These are phyloP conservation scores for Hycleus cichorii DNA, from an alignment of 1,140 invertebrate species.

Conservation along the genomic window DNA sequence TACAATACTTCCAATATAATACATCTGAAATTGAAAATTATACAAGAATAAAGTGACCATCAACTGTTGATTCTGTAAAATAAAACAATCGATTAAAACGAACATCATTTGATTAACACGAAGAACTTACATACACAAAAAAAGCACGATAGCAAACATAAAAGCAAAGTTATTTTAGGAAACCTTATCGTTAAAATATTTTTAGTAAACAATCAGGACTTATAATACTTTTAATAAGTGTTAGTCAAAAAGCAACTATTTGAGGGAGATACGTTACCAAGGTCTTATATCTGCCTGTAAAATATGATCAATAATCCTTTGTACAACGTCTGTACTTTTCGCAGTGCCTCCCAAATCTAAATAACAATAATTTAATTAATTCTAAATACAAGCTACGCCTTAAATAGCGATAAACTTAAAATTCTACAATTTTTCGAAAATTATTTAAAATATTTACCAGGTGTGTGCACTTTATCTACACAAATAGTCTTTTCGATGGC, in stretches of 20 bases:
- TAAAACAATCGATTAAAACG: slow-evolving; percentile 2
- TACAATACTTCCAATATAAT: no score
- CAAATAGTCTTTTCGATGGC: slow-evolving; percentile 78
- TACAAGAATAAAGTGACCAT: no score
- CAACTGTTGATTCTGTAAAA: slow-evolving; percentile 5
- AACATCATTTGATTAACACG: no score
- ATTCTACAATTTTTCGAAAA: slow-evolving; percentile 27
- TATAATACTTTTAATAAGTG: neutral
- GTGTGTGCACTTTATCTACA: slow-evolving; percentile 71
- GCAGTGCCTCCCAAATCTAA: slow-evolving; percentile 58
- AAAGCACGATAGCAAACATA: no score
- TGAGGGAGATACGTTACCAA: slow-evolving; percentile 28
- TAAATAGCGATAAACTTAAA: slow-evolving; percentile 41
- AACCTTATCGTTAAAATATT: neutral
- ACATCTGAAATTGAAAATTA: no score
- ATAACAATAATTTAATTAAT: slow-evolving; percentile 24
- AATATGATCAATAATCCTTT: slow-evolving; percentile 59
- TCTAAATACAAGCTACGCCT: no score
- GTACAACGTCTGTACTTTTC: slow-evolving; percentile 61
- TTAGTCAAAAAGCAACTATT: neutral
- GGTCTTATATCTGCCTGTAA: slow-evolving; percentile 35
- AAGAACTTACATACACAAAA: neutral
- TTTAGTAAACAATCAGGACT: slow-evolving; percentile 1
- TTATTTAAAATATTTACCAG: slow-evolving; percentile 48
- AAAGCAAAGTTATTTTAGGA: no score